Conservation (phyloP, 1,140 invertebrate species). For the Cyclargus thomasi region DNA sequence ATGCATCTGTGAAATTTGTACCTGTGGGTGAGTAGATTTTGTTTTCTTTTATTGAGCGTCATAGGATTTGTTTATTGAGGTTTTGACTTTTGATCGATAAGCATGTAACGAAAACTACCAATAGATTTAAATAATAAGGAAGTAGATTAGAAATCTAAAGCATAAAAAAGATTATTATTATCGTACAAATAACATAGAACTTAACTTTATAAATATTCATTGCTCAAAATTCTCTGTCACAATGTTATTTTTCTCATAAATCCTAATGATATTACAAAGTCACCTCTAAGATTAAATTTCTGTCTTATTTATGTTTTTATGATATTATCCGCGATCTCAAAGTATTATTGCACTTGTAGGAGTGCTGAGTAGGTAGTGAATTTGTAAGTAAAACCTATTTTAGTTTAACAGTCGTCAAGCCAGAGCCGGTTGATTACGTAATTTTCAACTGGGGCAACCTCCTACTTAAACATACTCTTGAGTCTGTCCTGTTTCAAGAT, state of each 20-base stretch:
- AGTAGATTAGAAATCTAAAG: too few species aligned
- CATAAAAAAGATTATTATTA: too few species aligned
- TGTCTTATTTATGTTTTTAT: not conserved
- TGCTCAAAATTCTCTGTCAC: too few species aligned
- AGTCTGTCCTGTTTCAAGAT: not conserved
- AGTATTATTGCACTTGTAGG: not conserved
- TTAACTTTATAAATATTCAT: too few species aligned
- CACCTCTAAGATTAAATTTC: not conserved
- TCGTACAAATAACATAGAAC: too few species aligned
- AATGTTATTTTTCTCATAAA: not conserved
- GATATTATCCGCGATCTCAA: not conserved
- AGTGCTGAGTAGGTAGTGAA: constrained; percentile 6
- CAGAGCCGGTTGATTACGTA: constrained; percentile 4
- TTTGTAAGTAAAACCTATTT: constrained; percentile 16
- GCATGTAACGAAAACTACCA: too few species aligned
- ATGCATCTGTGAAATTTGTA: constrained; percentile 92
- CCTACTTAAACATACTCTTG: not conserved
- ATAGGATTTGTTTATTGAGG: not conserved
- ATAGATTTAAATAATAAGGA: too few species aligned
- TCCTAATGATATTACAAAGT: not conserved
- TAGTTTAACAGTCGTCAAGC: constrained; percentile 4
- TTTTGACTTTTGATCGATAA: not conserved
- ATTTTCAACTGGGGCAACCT: not conserved
- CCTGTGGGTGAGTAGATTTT: constrained; percentile 86
- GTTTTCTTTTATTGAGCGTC: not conserved